Conservation (phyloP, 2,113 vertebrate genomes). For the Urocolius indicus region DNA sequence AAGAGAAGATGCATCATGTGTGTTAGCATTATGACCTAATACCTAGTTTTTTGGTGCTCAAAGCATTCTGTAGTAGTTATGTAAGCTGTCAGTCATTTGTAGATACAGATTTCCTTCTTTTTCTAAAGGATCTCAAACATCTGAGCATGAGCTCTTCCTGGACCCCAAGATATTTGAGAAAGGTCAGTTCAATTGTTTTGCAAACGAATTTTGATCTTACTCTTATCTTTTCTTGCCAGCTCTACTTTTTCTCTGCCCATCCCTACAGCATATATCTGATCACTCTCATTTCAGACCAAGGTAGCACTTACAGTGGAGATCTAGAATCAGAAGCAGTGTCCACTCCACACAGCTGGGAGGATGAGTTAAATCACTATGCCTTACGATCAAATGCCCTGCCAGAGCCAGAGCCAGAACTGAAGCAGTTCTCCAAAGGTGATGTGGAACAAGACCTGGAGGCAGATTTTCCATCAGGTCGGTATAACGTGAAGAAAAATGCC, state of each 20-base stretch:
- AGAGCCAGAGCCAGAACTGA: conserved; percentile 73
- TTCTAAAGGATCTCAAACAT: conserved; percentile 79
- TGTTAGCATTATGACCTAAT: not conserved
- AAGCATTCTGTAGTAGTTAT: not conserved
- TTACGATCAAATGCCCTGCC: conserved; percentile 68
- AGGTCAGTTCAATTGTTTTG: conserved; percentile 68
- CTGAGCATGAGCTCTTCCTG: conserved; percentile 82
- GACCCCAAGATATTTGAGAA: conserved; percentile 85
- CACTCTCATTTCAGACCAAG: conserved; percentile 80
- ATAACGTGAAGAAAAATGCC: not conserved
- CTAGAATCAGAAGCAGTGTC: conserved; percentile 90
- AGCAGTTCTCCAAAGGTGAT: conserved; percentile 72
- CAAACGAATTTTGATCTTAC: not conserved
- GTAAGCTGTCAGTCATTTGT: not conserved
- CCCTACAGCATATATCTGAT: not conserved
- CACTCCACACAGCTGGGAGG: conserved; percentile 91
- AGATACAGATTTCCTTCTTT: conserved; percentile 36
- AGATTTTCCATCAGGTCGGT: conserved; percentile 90
- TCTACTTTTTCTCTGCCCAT: not conserved
- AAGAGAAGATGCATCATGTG: not conserved
- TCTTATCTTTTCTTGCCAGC: not conserved
- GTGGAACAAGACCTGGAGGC: conserved; percentile 90
- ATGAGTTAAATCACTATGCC: conserved; percentile 86
- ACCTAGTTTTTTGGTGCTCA: not conserved
- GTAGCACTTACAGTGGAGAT: conserved; percentile 89